phyloP scores from a whole-genome alignment of 2,888 invertebrate genomes.

The Hydroisotoma schaefferi region DNA sequence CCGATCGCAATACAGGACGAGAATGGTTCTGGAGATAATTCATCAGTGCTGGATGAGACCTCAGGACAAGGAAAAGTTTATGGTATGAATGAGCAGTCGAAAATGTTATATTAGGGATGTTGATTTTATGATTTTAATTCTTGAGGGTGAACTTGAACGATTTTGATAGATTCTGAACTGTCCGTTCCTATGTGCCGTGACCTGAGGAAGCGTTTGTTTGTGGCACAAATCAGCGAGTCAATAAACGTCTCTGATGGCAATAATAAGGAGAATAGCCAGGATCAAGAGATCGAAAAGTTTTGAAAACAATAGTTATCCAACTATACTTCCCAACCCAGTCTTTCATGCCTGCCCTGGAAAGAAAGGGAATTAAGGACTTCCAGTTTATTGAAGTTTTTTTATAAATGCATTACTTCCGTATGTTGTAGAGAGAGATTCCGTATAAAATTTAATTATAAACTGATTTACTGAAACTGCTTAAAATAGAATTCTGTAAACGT shows the following conservation, averaged over 20 bases:
- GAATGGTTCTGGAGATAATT: not conserved
- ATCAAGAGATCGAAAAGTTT: too few relatives aligned
- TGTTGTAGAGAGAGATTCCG: too few relatives aligned
- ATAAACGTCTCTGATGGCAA: conserved; percentile 4
- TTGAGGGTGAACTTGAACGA: not conserved
- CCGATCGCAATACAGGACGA: conserved; percentile 22
- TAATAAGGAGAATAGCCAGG: conserved; percentile 21
- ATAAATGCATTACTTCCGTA: too few relatives aligned
- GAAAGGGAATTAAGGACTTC: too few relatives aligned
- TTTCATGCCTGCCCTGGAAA: too few relatives aligned
- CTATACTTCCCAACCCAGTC: too few relatives aligned
- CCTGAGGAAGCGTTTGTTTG: conserved; percentile 22
- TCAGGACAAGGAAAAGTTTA: conserved; percentile 3
- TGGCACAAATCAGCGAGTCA: conserved; percentile 12
- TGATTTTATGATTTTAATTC: not conserved
- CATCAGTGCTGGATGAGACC: conserved; percentile 6
- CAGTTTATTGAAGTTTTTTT: too few relatives aligned
- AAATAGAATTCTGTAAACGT: too few relatives aligned
- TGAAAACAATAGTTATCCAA: too few relatives aligned
- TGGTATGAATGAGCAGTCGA: not conserved
- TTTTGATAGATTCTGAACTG: not conserved
- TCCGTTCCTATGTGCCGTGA: conserved; percentile 16
- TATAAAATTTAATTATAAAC: too few relatives aligned
- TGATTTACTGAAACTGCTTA: too few relatives aligned
- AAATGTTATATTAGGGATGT: too few relatives aligned